These are phyloP conservation scores for Drosophila navojoa DNA, from an alignment of 1,140 invertebrate genomes.

Conservation along the genomic window DNA sequence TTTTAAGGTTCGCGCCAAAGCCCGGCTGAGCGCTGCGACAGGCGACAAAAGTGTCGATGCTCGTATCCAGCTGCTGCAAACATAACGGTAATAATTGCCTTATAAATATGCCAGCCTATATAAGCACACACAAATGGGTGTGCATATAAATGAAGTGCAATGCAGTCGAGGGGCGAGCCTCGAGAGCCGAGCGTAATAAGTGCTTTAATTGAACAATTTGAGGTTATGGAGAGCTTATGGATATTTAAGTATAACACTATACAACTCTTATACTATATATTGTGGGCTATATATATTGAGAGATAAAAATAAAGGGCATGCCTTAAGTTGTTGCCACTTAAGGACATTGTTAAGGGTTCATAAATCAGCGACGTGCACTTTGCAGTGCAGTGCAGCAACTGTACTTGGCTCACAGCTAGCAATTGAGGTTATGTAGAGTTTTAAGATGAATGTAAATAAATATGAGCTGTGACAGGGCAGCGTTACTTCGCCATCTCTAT, in stretches of 20 bases:
- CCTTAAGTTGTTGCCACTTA: constrained; percentile 1
- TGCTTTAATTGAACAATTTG: constrained; percentile 39
- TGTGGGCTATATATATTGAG: background rate
- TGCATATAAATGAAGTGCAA: constrained; percentile 54
- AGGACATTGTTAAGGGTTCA: background rate
- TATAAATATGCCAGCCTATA: constrained; percentile 50
- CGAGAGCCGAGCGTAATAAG: background rate
- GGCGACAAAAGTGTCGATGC: constrained; percentile 9
- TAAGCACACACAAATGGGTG: constrained; percentile 9
- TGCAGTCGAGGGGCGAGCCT: constrained; percentile 7
- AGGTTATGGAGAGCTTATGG: constrained; percentile 7
- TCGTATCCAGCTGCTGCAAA: constrained; percentile 49
- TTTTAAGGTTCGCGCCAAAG: constrained; percentile 82
- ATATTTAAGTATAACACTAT: background rate
- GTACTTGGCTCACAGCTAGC: background rate
- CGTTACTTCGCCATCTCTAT: too few species aligned
- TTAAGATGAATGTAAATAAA: background rate
- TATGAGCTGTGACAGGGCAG: background rate
- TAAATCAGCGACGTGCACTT: background rate
- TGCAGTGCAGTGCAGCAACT: background rate
- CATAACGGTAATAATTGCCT: constrained; percentile 50
- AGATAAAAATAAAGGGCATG: background rate
- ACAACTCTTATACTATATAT: background rate
- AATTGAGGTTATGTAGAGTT: background rate
- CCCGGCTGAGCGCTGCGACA: constrained; percentile 65